A percentile compares a stretch with the other conserved stretches of the same genome.
Evolutionary conservation across 64 coral and sea anemone genomes (phyloP).

Genomic region (Platygyra sinensis): DNA sequence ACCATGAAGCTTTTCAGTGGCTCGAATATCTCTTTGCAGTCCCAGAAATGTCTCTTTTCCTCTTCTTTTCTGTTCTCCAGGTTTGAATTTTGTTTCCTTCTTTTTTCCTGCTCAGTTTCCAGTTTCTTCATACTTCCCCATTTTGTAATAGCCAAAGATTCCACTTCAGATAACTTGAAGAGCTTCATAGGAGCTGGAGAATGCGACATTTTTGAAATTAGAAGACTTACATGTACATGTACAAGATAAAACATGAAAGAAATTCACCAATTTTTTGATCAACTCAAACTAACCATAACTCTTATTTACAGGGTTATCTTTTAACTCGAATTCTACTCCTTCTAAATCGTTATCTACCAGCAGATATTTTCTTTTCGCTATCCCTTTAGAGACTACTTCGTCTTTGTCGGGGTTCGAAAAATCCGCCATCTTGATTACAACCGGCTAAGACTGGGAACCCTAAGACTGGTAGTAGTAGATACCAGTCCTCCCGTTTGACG

Average conservation of each 20-base stretch:
- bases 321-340: conserved; percentile 57
- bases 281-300: conserved; percentile 52
- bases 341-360: conserved; percentile 79
- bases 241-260: not conserved
- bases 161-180: conserved; percentile 71
- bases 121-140: conserved; percentile 81
- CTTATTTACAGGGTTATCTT: conserved; percentile 85
- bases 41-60: conserved; percentile 87
- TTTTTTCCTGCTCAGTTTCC: conserved; percentile 65
- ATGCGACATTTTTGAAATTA: no score
- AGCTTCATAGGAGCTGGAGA: conserved; percentile 87
- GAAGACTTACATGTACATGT: no score
- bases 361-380: conserved; percentile 79
- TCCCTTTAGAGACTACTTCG: conserved; percentile 50
- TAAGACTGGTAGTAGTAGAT: not conserved
- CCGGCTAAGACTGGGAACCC: conserved; percentile 13
- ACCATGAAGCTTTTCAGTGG: conserved; percentile 71
- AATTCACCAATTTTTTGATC: no score
- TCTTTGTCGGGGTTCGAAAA: not conserved
- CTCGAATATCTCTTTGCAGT: conserved; percentile 69
- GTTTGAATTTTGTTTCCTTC: conserved; percentile 42
- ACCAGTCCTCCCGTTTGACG: conserved; percentile 7
- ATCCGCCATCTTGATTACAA: conserved; percentile 59
- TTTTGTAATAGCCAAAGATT: conserved; percentile 62
- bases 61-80: conserved; percentile 67